Evolutionary conservation across 2,113 vertebrate genomes (phyloP).

Genomic region (Albula glossodonta): DNA sequence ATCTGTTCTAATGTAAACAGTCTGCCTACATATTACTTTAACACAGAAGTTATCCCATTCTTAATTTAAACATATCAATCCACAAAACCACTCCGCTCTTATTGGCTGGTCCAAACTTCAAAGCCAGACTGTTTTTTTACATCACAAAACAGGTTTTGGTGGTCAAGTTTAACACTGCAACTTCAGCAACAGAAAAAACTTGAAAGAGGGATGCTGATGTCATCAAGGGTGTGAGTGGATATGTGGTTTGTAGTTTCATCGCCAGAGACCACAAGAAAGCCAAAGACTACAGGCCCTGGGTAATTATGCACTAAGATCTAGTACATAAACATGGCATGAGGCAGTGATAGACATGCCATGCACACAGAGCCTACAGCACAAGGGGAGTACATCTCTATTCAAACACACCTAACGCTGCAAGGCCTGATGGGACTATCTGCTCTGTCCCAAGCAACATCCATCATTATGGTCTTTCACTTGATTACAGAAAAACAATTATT

Average conservation of each 20-base stretch:
- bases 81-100: constrained; percentile 44
- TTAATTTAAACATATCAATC: constrained; percentile 29
- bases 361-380: background rate
- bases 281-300: constrained; percentile 35
- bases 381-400: background rate
- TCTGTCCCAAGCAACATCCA: background rate
- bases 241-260: constrained; percentile 39
- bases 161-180: constrained; percentile 32
- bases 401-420: background rate
- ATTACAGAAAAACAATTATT: background rate
- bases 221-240: constrained; percentile 37
- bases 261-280: constrained; percentile 44
- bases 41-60: constrained; percentile 24
- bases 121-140: constrained; percentile 35
- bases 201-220: constrained; percentile 40
- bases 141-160: constrained; percentile 25
- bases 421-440: background rate
- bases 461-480: background rate
- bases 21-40: background rate
- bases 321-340: constrained; percentile 5
- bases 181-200: constrained; percentile 9
- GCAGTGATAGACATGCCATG: constrained; percentile 20
- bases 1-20: constrained; percentile 3
- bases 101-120: constrained; percentile 40
- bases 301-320: constrained; percentile 26